phyloP scores from a whole-genome alignment of 1,140 invertebrate genomes.

The Procambarus virginalis region DNA sequence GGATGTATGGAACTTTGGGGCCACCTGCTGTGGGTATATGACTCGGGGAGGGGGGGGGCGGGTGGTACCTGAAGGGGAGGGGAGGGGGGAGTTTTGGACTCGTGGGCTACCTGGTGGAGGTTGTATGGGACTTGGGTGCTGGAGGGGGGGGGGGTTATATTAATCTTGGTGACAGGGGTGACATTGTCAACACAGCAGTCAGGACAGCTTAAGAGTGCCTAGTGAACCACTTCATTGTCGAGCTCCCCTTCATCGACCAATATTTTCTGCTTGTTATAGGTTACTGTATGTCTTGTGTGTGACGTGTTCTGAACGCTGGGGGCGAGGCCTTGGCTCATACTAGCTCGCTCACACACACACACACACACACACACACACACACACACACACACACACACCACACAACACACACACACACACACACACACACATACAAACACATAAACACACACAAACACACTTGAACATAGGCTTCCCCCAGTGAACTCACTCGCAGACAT shows the following conservation, averaged over 20 bases:
- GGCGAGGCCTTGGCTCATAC: not conserved
- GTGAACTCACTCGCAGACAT: too few species aligned
- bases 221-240: not conserved
- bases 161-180: constrained; percentile 28
- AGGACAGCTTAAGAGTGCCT: constrained; percentile 10
- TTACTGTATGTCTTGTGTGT: not conserved
- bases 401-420: too few species aligned
- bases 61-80: too few species aligned
- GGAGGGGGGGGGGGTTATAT: not conserved
- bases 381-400: not conserved
- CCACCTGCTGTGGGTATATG: too few species aligned
- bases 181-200: constrained; percentile 32
- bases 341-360: not conserved
- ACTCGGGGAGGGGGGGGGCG: too few species aligned
- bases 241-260: not conserved
- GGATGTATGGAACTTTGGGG: too few species aligned
- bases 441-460: too few species aligned
- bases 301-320: not conserved
- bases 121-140: not conserved
- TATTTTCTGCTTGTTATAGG: not conserved
- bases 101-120: not conserved
- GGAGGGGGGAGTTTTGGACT: too few species aligned
- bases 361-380: not conserved
- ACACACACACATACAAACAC: too few species aligned
- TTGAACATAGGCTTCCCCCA: too few species aligned